Evolutionary conservation across 1,140 invertebrate species (phyloP), one percentile per base, ranked within the genome.

Genomic region (Goniozus legneri): DNA sequence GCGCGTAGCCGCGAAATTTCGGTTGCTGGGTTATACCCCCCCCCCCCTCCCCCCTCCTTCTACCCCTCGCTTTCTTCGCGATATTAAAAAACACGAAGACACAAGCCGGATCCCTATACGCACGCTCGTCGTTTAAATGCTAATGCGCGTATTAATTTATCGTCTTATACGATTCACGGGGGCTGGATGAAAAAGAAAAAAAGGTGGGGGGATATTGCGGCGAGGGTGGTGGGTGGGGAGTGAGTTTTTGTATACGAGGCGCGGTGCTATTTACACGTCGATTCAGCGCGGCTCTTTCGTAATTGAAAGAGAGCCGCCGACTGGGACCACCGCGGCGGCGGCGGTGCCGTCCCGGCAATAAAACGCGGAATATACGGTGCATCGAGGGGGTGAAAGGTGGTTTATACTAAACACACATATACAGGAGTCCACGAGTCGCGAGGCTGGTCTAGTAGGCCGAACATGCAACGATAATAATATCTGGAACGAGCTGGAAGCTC

Each of bases 41-140:
- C 21, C 27, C 30, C 33, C 34, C 14, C 21, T 46, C 24, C 18
- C 22, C 18, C 36, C 21, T 4, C 13, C 32, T 16, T 15, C 20
- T 8, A 4, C 8, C 14, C 50, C 42, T 56, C 44, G 48, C 48
- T 20, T n/a, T 10, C 41, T 14, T 50, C 31, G 22, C 8, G 27
- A 44, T n/a, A n/a, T n/a, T n/a, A n/a, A n/a, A n/a, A n/a, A n/a
- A n/a, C n/a, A n/a, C n/a, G n/a, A n/a, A n/a, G n/a, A n/a, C n/a
- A n/a, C n/a, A n/a, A n/a, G n/a, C n/a, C n/a, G n/a, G n/a, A n/a
- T n/a, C n/a, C n/a, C n/a, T n/a, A n/a, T n/a, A n/a, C n/a, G n/a
- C n/a, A n/a, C n/a, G n/a, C n/a, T n/a, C n/a, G n/a, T 59, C 56
- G 38, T 59, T 59, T 59, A 59, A 59, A 59, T 59, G 57, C 57